These are phyloP conservation scores for Pandion haliaetus DNA, from an alignment of 2,113 vertebrate genomes.

Conservation along the genomic window DNA sequence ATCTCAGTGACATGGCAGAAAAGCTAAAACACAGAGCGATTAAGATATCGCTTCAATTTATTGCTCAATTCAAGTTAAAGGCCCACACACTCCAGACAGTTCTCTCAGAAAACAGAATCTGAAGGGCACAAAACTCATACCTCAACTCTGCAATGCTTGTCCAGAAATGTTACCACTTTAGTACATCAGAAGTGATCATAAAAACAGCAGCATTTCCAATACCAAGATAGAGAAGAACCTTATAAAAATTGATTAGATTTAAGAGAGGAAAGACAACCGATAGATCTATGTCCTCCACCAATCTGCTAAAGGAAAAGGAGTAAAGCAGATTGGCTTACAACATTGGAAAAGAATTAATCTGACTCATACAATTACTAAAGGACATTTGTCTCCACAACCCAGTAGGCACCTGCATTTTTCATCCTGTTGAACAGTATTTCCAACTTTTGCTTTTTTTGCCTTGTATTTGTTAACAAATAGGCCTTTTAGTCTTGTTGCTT, in stretches of 20 bases:
- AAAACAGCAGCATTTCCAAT: background rate
- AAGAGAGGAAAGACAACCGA: background rate
- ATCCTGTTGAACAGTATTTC: background rate
- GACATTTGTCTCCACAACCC: conserved; percentile 14
- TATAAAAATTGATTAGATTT: background rate
- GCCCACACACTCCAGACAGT: background rate
- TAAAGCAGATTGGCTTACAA: background rate
- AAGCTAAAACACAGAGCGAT: background rate
- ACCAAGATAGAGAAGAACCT: background rate
- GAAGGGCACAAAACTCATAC: background rate
- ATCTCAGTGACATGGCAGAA: background rate
- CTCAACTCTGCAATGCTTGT: background rate
- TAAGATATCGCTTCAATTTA: background rate
- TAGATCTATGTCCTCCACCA: background rate
- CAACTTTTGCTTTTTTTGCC: background rate
- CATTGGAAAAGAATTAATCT: conserved; percentile 21
- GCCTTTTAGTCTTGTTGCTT: background rate
- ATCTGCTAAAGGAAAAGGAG: background rate
- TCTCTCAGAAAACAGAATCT: background rate
- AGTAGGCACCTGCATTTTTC: conserved; percentile 28
- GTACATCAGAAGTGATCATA: background rate
- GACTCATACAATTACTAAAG: conserved; percentile 12
- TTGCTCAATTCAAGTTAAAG: background rate
- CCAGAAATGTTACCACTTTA: background rate
- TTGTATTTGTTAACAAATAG: background rate